phyloP scores from a whole-genome alignment of 2,113 vertebrate species.

The cattle (Bos taurus) region DNA sequence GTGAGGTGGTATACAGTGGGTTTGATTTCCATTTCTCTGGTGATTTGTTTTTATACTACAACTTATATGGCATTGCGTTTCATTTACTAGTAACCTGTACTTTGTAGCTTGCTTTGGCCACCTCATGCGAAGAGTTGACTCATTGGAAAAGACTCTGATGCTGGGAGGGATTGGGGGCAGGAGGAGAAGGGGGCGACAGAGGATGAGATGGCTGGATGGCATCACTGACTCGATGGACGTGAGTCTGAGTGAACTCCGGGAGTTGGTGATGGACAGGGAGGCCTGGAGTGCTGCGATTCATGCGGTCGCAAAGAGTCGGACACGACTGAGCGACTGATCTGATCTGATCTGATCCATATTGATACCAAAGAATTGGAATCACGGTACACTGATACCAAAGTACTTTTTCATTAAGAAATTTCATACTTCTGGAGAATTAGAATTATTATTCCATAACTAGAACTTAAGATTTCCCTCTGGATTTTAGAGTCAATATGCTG shows the following conservation, averaged over 20 bases:
- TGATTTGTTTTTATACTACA: not conserved
- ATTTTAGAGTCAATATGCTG: not conserved
- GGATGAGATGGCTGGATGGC: too few species aligned
- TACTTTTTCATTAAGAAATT: conserved; percentile 35
- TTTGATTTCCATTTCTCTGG: not conserved
- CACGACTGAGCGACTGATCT: too few species aligned
- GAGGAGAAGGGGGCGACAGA: too few species aligned
- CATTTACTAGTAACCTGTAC: not conserved
- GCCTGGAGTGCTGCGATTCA: too few species aligned
- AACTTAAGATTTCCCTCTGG: conserved; percentile 48
- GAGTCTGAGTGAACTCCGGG: too few species aligned
- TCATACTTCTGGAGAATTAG: conserved; percentile 14
- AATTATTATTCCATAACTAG: conserved; percentile 40
- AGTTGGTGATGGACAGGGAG: too few species aligned
- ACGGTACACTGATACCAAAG: not conserved
- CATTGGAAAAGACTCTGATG: too few species aligned
- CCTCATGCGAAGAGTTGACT: too few species aligned
- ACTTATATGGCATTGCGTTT: conserved; percentile 3
- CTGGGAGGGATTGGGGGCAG: too few species aligned
- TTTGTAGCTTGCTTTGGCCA: not conserved
- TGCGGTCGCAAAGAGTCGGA: too few species aligned
- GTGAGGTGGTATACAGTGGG: not conserved
- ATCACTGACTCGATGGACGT: too few species aligned
- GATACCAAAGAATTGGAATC: not conserved
- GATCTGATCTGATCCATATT: not conserved